Conservation (phyloP, 2,113 vertebrate genomes). For the Pomatorhinus ruficollis region DNA sequence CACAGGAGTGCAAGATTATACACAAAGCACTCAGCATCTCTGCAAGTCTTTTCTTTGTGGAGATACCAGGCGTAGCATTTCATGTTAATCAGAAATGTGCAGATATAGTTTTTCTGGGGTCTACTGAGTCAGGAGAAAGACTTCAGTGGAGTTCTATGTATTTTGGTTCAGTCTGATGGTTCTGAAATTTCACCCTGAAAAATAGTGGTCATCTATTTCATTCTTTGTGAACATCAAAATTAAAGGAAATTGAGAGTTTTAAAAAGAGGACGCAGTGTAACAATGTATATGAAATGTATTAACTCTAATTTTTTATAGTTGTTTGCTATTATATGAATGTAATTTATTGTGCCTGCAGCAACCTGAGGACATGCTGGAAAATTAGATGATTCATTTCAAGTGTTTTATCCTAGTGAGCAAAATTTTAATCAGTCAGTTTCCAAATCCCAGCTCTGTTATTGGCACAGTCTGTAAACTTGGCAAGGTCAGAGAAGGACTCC, state of each 20-base stretch:
- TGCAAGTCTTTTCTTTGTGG: not conserved
- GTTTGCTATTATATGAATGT: conserved; percentile 44
- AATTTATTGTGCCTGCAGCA: conserved; percentile 68
- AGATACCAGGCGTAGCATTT: not conserved
- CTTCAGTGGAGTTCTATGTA: not conserved
- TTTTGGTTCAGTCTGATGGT: not conserved
- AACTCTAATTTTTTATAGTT: conserved; percentile 46
- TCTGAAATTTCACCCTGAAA: not conserved
- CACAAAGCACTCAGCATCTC: not conserved
- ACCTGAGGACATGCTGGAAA: conserved; percentile 60
- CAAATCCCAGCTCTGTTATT: conserved; percentile 58
- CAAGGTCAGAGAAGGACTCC: conserved; percentile 64
- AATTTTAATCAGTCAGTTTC: conserved; percentile 71
- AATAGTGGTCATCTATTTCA: not conserved
- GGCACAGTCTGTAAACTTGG: conserved; percentile 61
- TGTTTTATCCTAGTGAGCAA: conserved; percentile 73
- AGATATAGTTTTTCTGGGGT: not conserved
- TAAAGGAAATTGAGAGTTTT: not conserved
- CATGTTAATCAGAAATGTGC: not conserved
- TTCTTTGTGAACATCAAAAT: not conserved
- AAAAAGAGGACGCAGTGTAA: not conserved
- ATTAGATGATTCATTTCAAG: conserved; percentile 73
- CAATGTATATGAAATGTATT: not conserved
- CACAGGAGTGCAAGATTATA: not conserved
- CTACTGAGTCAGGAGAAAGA: not conserved